Evolutionary conservation across 2,113 vertebrate genomes (phyloP).

Genomic region (Mixornis gularis): DNA sequence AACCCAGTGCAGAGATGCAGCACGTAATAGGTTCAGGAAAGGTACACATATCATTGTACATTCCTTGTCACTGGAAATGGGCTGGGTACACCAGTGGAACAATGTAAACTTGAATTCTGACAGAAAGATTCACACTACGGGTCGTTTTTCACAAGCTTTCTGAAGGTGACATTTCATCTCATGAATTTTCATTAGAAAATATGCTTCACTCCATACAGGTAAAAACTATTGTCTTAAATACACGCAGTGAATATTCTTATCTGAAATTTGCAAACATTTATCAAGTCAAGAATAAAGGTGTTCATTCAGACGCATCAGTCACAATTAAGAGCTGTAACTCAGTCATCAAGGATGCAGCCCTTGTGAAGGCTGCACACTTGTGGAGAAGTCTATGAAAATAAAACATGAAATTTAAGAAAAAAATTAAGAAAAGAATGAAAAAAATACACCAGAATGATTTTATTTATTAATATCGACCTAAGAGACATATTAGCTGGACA

Average conservation of each 20-base stretch:
- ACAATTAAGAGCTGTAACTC: not conserved
- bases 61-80: not conserved
- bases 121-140: not conserved
- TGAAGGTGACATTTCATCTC: not conserved
- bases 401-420: not conserved
- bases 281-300: not conserved
- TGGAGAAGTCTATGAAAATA: not conserved
- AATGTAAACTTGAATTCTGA: not conserved
- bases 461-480: not conserved
- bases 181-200: slow-evolving; percentile 4
- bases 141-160: not conserved
- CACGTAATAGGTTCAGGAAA: not conserved
- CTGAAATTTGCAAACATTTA: not conserved
- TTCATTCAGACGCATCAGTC: not conserved
- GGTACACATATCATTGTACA: not conserved
- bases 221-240: not conserved
- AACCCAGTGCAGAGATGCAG: not conserved
- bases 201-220: not conserved
- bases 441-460: rapidly evolving
- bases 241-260: not conserved
- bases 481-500: not conserved
- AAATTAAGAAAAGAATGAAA: rapidly evolving
- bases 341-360: not conserved
- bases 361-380: not conserved
- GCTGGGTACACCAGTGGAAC: not conserved